These are phyloP conservation scores for Thamnaconus septentrionalis DNA, from an alignment of 2,113 vertebrate genomes.

Conservation along the genomic window DNA sequence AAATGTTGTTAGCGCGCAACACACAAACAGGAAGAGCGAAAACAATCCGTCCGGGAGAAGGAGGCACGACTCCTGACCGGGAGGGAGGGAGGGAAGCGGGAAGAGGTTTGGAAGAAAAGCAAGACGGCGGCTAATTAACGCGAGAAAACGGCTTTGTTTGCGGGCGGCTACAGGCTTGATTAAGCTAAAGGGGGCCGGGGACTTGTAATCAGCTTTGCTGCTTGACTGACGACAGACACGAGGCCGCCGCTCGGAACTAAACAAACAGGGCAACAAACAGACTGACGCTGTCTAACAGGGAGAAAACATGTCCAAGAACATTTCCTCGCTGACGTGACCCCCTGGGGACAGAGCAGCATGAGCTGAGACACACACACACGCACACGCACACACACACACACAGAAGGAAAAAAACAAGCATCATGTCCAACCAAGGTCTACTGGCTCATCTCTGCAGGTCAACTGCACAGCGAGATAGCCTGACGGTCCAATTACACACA, in stretches of 20 bases:
- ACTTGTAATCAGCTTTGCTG: conserved; percentile 72
- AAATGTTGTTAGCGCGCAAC: too few relatives aligned
- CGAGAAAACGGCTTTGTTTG: conserved; percentile 1
- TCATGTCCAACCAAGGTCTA: background rate
- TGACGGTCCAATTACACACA: background rate
- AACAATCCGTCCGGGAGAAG: background rate
- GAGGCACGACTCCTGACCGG: background rate
- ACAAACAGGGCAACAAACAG: conserved; percentile 5
- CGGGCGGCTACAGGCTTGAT: conserved; percentile 17
- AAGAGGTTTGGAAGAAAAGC: conserved; percentile 27
- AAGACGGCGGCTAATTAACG: conserved; percentile 40
- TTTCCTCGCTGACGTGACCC: conserved; percentile 4
- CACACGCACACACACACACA: too few relatives aligned
- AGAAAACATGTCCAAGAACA: conserved; percentile 16
- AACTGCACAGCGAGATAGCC: too few relatives aligned
- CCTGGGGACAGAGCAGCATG: background rate
- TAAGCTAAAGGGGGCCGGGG: conserved; percentile 47
- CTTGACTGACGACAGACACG: conserved; percentile 39
- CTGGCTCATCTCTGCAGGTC: background rate
- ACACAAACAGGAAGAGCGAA: background rate
- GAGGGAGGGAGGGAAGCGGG: conserved; percentile 11
- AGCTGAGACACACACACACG: too few relatives aligned
- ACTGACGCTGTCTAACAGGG: conserved; percentile 26
- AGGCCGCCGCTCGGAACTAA: conserved; percentile 15
- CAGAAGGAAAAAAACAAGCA: background rate